Evolutionary conservation across 2,113 vertebrate species (phyloP).

Genomic region (Eolophus roseicapilla): DNA sequence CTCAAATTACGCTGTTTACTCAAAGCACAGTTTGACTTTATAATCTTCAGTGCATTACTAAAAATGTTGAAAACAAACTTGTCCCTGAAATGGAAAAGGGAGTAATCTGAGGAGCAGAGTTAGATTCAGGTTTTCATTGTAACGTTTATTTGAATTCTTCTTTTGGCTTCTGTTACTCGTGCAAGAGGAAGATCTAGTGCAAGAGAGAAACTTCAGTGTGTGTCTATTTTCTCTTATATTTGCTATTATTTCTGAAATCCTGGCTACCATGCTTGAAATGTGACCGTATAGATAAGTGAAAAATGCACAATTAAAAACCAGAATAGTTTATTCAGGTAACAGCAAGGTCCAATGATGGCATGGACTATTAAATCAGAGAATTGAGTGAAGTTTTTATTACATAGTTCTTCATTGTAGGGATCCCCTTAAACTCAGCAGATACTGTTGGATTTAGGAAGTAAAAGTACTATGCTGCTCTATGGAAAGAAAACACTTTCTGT

Average conservation of each 20-base stretch:
- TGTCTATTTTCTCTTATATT: neutral
- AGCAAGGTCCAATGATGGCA: too few species aligned
- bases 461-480: neutral
- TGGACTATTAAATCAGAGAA: neutral
- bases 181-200: neutral
- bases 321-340: neutral
- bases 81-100: neutral
- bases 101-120: neutral
- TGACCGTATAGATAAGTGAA: neutral
- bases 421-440: neutral
- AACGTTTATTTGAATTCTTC: neutral
- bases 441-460: rapidly evolving
- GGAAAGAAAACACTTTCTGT: neutral
- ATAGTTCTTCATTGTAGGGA: neutral
- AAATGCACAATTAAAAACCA: neutral
- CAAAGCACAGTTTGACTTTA: neutral
- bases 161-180: neutral
- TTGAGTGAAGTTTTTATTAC: neutral
- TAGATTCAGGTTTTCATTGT: neutral
- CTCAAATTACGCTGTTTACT: too few species aligned
- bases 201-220: rapidly evolving
- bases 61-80: neutral
- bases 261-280: neutral
- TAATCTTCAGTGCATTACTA: neutral
- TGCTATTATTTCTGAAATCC: neutral